A percentile compares a stretch with the other conserved stretches of the same genome.
Conservation (phyloP, 2,797 vertebrate genomes). For the Chelmon rostratus region DNA sequence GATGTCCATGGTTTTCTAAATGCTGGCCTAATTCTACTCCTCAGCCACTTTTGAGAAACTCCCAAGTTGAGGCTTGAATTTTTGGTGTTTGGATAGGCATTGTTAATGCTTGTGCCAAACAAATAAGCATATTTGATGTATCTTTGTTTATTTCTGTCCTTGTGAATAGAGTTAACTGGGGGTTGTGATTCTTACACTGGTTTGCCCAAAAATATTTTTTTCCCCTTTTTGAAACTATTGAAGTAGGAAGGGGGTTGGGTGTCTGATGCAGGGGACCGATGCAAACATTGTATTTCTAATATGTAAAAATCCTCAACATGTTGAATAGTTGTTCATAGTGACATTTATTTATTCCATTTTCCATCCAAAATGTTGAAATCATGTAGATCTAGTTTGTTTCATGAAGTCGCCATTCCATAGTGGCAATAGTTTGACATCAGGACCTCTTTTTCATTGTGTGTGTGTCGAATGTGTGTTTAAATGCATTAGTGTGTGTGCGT, state of each 20-base stretch:
- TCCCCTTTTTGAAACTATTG: slow-evolving; percentile 41
- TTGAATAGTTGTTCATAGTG: slow-evolving; percentile 38
- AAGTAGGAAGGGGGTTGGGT: slow-evolving; percentile 12
- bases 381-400: slow-evolving; percentile 46
- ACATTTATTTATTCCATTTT: slow-evolving; percentile 73
- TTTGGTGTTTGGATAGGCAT: slow-evolving; percentile 32
- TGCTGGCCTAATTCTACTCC: slow-evolving; percentile 39
- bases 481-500: not conserved
- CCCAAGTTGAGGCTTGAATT: slow-evolving; percentile 30
- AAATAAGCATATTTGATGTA: slow-evolving; percentile 40
- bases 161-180: slow-evolving; percentile 37
- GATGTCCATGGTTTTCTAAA: slow-evolving; percentile 46
- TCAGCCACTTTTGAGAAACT: slow-evolving; percentile 54
- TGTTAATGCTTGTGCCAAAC: slow-evolving; percentile 32
- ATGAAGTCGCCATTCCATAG: slow-evolving; percentile 45
- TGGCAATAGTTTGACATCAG: slow-evolving; percentile 67
- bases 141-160: slow-evolving; percentile 33
- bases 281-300: slow-evolving; percentile 54
- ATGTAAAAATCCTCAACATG: slow-evolving; percentile 50
- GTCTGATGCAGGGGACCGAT: slow-evolving; percentile 20
- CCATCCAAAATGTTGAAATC: slow-evolving; percentile 53
- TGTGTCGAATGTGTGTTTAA: slow-evolving; percentile 32
- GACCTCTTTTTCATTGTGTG: slow-evolving; percentile 70
- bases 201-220: slow-evolving; percentile 31
- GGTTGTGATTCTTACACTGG: slow-evolving; percentile 18